Percentiles rank a stretch among this genome's conserved stretches.
Conservation (phyloP, 1,140 invertebrate species). For the Apis laboriosa region DNA sequence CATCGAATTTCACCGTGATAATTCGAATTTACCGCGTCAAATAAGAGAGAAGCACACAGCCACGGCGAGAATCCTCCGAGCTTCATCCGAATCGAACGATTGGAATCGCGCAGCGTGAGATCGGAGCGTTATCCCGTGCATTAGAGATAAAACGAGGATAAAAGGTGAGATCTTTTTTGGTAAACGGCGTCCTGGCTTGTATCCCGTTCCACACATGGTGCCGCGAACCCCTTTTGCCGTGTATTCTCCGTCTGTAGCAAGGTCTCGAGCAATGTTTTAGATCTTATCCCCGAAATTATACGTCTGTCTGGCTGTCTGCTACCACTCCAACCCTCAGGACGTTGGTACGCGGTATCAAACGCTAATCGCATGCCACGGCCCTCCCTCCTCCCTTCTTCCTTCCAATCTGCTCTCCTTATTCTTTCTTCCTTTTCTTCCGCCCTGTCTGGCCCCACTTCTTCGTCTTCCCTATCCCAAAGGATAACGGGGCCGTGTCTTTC, state of each 20-base stretch:
- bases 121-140: background rate
- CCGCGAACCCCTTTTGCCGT: constrained; percentile 68
- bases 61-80: no score
- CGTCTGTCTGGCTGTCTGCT: constrained; percentile 74
- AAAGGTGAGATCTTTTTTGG: constrained; percentile 55
- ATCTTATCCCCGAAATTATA: constrained; percentile 79
- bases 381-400: constrained; percentile 18
- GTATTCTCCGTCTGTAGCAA: constrained; percentile 73
- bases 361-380: constrained; percentile 67
- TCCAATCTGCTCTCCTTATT: constrained; percentile 46
- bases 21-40: background rate
- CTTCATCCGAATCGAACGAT: background rate
- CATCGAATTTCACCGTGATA: no score
- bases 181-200: constrained; percentile 58
- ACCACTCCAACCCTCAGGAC: constrained; percentile 72
- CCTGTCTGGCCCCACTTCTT: constrained; percentile 61
- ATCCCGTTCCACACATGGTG: constrained; percentile 78
- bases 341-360: constrained; percentile 70
- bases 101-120: background rate
- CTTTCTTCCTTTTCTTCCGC: constrained; percentile 55
- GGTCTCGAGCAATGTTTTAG: constrained; percentile 70
- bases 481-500: constrained; percentile 44
- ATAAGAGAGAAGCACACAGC: background rate
- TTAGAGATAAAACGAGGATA: constrained; percentile 31
- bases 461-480: constrained; percentile 54